A percentile compares a stretch with the other conserved stretches of the same genome.
These are phyloP conservation scores for Macrosiphum euphorbiae DNA, from an alignment of 2,888 invertebrate genomes.

Conservation along the genomic window DNA sequence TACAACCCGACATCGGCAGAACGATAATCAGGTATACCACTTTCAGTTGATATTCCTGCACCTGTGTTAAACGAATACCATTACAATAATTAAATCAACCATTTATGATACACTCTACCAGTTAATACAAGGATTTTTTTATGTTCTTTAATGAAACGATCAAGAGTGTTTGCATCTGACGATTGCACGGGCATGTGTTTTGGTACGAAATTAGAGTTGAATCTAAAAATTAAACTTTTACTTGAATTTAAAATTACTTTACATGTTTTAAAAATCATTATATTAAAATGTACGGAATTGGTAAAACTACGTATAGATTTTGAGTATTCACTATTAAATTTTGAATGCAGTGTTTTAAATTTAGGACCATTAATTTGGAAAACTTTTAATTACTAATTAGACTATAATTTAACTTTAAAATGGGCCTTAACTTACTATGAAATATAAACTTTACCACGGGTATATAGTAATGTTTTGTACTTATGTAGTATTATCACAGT, in stretches of 20 bases:
- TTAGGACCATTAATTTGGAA: neutral
- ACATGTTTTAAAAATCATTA: conserved; percentile 20
- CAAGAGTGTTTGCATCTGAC: conserved; percentile 72
- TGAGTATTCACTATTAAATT: neutral
- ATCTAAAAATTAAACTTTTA: conserved; percentile 7
- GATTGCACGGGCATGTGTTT: conserved; percentile 32
- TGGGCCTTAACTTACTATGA: no score
- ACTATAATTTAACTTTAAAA: no score
- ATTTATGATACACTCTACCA: conserved; percentile 80
- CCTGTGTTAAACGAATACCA: conserved; percentile 77
- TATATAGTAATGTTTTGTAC: no score
- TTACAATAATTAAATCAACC: neutral
- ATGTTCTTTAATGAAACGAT: conserved; percentile 75
- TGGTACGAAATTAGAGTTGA: conserved; percentile 44
- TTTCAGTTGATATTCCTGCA: conserved; percentile 97
- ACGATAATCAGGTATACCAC: conserved; percentile 95
- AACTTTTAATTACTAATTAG: neutral
- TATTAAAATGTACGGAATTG: neutral
- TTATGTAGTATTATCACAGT: no score
- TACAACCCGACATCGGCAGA: conserved; percentile 92
- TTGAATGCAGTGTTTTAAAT: neutral
- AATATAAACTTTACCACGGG: no score
- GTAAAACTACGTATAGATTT: neutral
- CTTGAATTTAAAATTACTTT: neutral
- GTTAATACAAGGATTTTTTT: conserved; percentile 81